Base-by-base conservation (phyloP, 2,113 vertebrate species). In the Vombatus ursinus region DNA sequence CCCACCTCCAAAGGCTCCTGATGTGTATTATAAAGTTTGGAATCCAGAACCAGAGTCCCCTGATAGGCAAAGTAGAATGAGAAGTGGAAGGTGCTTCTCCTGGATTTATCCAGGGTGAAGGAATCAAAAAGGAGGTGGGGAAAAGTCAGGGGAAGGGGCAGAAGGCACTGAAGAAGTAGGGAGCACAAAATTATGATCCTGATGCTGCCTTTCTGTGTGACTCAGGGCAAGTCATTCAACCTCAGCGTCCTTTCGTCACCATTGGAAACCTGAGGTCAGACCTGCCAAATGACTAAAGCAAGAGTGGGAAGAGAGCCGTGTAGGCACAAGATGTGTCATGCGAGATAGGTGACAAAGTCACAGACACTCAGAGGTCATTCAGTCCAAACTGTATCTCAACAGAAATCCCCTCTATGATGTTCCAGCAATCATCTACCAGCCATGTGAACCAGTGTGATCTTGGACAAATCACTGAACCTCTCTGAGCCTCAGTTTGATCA, bases 401-500 rank as follows among this genome's bases (percentile, higher is more conserved):
- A 84, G 68, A 84, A 84, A 84, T 84, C 37, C 16, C n/a, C 68
- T 84, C 68, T 84, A 44, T 23, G 68, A 44, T 19, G 22, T 84
- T 23, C 16, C 19, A 84, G n/a, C 44, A 44, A 22, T 44, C n/a
- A 84, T 84, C 68, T 84, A n/a, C n/a, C 57, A 48, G n/a, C 61
- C 61, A n/a, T 52, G 19, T 3, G 48, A 37, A 37, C 31, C 61
- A 16, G 31, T 28, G 10, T 68, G 12, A 92, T 16, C 89, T 94
- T 68, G 52, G 31, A 94, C 5, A 49, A 68, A 94, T 44, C 28
- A 11, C 25, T 93, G 51, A 53, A 2, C 52, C 54, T 52, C 84
- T 91, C 25, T 93, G 52, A 57, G 1, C 48, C 91, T 93, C 92
- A 90, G 37, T 90, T 19, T 89, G 50, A 94, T 92, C 84, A 90